Base-by-base conservation (phyloP, 2,113 vertebrate species). In the Reinhardtius hippoglossoides region DNA sequence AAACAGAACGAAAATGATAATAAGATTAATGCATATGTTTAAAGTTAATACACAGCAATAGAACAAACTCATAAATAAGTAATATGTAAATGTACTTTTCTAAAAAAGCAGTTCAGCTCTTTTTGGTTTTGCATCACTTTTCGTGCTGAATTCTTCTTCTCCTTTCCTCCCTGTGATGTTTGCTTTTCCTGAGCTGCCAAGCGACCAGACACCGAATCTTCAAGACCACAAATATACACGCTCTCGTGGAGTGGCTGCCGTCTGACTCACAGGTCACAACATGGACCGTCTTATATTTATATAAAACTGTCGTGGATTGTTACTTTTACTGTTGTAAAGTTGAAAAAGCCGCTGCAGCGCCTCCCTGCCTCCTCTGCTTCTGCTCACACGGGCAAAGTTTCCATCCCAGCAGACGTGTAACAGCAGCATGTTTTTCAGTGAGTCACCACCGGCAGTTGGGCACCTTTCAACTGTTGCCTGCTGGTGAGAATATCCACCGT, bases 401-500 rank as follows among this genome's bases (percentile, higher is more conserved):
- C 79, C 73, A 76, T 65, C 60, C 55, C 58, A 1, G n/a, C 74
- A 72, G 84, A 42, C 40, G 12, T 13, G 2, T 8, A 46, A 67
- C 58, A 76, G 75, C 71, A 9, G 52, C 21, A 7, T 67, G 76
- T 77, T 48, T 18, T 8, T 87, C 60, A 24, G 59, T 90, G 86
- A 87, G 77, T 87, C 88, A 88, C 56, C 88, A 88, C 56, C 27
- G 3, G 67, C 74, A 74, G 67, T 71, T 35, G 74, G 79, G 76
- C 71, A 80, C 77, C 80, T 87, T 77, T 83, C 77, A 69, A 27
- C 74, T 44, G 57, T 3, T 40, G 70, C 72, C 85, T 76, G 77
- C 69, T 81, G 82, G 69, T 78, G 71, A 78, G 76, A 79, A 77
- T 79, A 86, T 71, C 46, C 79, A 21, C 13, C 9, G 1, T 50